Conservation (phyloP, 2,888 invertebrate species). For the Spisula solida region DNA sequence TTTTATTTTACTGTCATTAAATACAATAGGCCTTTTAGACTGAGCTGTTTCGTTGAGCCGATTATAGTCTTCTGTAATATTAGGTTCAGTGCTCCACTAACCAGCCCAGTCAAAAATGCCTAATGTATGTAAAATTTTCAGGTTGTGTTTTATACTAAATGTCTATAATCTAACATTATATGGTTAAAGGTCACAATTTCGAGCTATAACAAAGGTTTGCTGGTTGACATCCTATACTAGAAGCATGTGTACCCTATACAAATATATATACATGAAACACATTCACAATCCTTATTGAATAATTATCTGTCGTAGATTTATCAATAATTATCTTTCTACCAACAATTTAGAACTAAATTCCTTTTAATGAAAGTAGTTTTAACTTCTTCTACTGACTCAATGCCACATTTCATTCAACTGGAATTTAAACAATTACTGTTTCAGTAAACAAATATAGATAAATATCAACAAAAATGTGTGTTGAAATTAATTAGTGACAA, state of each 20-base stretch:
- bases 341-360: too few relatives aligned
- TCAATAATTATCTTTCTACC: not conserved
- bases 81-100: too few relatives aligned
- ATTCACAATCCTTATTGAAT: not conserved
- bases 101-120: too few relatives aligned
- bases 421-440: too few relatives aligned
- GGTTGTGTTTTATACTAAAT: constrained; percentile 2
- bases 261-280: constrained; percentile 1
- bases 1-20: not conserved
- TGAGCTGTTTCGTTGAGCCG: too few relatives aligned
- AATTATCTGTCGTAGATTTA: not conserved
- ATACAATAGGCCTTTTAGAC: not conserved
- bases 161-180: constrained; percentile 19
- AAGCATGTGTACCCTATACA: constrained; percentile 41
- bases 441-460: too few relatives aligned
- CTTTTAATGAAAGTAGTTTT: too few relatives aligned
- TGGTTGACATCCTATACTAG: constrained; percentile 45
- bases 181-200: constrained; percentile 68
- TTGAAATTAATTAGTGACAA: not conserved
- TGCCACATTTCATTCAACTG: too few relatives aligned
- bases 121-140: not conserved
- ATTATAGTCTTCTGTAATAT: too few relatives aligned
- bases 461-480: too few relatives aligned
- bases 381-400: too few relatives aligned
- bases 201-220: constrained; percentile 72